Conservation (phyloP, 2,113 vertebrate species). For the Nothocercus julius region DNA sequence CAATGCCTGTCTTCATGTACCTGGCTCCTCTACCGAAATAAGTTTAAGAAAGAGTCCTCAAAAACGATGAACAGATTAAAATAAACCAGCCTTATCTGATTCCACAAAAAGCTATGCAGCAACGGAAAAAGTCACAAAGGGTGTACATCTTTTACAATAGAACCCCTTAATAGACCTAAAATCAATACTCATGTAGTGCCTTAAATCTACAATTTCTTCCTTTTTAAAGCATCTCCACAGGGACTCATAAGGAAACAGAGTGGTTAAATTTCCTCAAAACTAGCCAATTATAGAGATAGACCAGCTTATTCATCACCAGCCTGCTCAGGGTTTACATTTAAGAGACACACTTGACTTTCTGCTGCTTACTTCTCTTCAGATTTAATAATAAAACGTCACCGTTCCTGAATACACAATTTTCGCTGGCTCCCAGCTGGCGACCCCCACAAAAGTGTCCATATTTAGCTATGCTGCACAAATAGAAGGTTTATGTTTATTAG, state of each 20-base stretch:
- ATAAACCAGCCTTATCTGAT: neutral
- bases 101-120: neutral
- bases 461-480: neutral
- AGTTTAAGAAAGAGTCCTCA: neutral
- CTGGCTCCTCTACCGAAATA: neutral
- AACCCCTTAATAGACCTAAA: neutral
- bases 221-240: constrained; percentile 31
- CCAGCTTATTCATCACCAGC: neutral
- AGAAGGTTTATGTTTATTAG: neutral
- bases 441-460: neutral
- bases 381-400: neutral
- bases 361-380: neutral
- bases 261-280: constrained; percentile 49
- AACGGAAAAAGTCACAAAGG: neutral
- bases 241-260: constrained; percentile 35
- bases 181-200: constrained; percentile 47
- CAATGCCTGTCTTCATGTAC: neutral
- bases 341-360: neutral
- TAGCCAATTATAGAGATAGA: neutral
- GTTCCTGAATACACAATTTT: neutral
- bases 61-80: neutral
- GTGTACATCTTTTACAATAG: neutral
- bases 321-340: neutral
- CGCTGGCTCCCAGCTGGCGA: neutral
- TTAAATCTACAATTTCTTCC: constrained; percentile 54